These are phyloP conservation scores for Crotalus helleri DNA, from an alignment of 2,113 vertebrate genomes.

Conservation along the genomic window DNA sequence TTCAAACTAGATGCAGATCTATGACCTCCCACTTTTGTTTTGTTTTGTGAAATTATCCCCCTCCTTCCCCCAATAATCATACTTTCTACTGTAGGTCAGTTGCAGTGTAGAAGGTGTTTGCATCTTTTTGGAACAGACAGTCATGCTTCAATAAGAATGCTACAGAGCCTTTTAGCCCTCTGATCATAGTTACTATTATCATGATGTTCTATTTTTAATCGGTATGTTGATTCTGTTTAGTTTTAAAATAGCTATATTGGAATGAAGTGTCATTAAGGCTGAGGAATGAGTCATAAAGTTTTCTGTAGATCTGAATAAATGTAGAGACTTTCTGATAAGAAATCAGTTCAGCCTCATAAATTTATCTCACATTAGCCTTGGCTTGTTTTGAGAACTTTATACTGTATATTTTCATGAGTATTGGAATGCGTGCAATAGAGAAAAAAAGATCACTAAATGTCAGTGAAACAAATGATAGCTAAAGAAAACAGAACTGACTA, in stretches of 20 bases:
- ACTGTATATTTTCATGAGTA: conserved; percentile 44
- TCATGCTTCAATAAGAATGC: conserved; percentile 11
- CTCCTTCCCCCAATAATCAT: background rate
- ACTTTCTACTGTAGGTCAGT: conserved; percentile 10
- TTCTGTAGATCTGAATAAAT: conserved; percentile 4
- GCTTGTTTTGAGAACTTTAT: conserved; percentile 33
- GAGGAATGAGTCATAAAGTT: conserved; percentile 25
- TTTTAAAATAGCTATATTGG: conserved; percentile 14
- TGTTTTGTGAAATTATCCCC: conserved; percentile 32
- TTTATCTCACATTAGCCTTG: conserved; percentile 29
- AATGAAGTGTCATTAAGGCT: conserved; percentile 33
- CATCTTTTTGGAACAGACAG: conserved; percentile 1
- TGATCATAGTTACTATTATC: conserved; percentile 20
- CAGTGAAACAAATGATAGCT: conserved; percentile 20
- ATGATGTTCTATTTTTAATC: conserved; percentile 24
- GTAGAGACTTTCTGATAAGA: conserved; percentile 35
- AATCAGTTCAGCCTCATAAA: conserved; percentile 14
- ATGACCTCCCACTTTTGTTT: background rate
- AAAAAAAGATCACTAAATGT: conserved; percentile 25
- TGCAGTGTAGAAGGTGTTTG: conserved; percentile 10
- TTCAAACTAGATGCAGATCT: background rate
- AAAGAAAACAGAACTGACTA: conserved; percentile 35
- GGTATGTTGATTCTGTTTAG: conserved; percentile 43
- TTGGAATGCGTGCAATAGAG: conserved; percentile 39
- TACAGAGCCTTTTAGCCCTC: conserved; percentile 17